Conservation (phyloP, 2,113 vertebrate genomes). For the Cyanocitta stelleri region DNA sequence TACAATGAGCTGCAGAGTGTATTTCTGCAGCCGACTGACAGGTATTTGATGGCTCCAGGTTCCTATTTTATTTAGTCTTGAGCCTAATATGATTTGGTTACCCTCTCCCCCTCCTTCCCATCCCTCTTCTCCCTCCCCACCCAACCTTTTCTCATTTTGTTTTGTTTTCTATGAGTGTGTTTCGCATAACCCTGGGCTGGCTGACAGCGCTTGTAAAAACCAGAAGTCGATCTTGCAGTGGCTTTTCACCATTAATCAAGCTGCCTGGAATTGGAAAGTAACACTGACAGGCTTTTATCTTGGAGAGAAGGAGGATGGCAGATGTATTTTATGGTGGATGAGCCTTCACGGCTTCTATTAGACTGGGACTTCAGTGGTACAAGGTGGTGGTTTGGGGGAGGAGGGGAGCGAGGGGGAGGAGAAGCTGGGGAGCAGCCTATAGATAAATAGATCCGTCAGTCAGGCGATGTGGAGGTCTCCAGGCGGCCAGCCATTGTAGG, state of each 20-base stretch:
- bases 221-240: conserved; percentile 73
- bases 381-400: conserved; percentile 47
- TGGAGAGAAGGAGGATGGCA: conserved; percentile 64
- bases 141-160: conserved; percentile 62
- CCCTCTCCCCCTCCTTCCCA: background rate
- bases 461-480: conserved; percentile 70
- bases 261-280: conserved; percentile 76
- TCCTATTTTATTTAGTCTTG: conserved; percentile 64
- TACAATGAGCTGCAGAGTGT: conserved; percentile 56
- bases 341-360: conserved; percentile 62
- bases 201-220: conserved; percentile 74
- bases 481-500: conserved; percentile 72
- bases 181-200: conserved; percentile 66
- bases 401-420: conserved; percentile 47
- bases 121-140: conserved; percentile 12
- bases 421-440: conserved; percentile 61
- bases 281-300: conserved; percentile 77
- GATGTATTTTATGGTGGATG: conserved; percentile 67
- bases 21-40: conserved; percentile 53
- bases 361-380: conserved; percentile 26
- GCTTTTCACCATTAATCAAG: conserved; percentile 80
- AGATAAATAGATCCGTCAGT: conserved; percentile 79
- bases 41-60: conserved; percentile 42
- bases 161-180: conserved; percentile 68
- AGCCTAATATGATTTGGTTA: conserved; percentile 69